Evolutionary conservation across 2,888 invertebrate genomes (phyloP).

Genomic region (Eupithecia dodoneata): DNA sequence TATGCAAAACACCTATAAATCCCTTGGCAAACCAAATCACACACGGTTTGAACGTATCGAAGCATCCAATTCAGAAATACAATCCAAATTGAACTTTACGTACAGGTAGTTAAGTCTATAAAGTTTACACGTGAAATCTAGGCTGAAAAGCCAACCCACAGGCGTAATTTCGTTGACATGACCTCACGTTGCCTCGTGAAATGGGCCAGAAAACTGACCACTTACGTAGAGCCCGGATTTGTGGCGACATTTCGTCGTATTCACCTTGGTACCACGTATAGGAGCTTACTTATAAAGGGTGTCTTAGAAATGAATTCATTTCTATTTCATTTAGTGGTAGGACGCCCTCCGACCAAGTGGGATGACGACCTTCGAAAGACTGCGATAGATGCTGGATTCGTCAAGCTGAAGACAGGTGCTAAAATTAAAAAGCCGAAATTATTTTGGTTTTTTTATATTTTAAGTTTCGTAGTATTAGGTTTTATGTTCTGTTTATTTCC

Average conservation of each 20-base stretch:
- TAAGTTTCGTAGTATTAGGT: too few relatives aligned
- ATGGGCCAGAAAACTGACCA: conserved; percentile 34
- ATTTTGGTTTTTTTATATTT: too few relatives aligned
- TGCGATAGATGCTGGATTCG: too few relatives aligned
- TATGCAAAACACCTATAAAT: background rate
- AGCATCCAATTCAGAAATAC: background rate
- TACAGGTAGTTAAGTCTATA: background rate
- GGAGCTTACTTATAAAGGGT: background rate
- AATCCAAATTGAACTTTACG: background rate
- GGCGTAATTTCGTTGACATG: conserved; percentile 29
- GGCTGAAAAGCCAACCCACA: conserved; percentile 20
- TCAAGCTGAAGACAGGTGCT: too few relatives aligned
- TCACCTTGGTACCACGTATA: background rate
- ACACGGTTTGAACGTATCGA: background rate
- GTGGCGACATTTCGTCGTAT: conserved; percentile 11
- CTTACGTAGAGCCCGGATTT: conserved; percentile 26
- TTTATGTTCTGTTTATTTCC: too few relatives aligned
- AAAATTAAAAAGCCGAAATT: too few relatives aligned
- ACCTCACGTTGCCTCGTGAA: conserved; percentile 30
- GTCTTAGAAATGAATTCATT: background rate
- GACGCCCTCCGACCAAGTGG: too few relatives aligned
- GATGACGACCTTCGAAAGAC: too few relatives aligned
- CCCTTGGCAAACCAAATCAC: background rate
- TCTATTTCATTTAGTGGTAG: background rate
- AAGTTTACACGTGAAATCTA: background rate